Evolutionary conservation across 2,888 invertebrate genomes (phyloP).

Genomic region (Drosophila suboccidentalis): DNA sequence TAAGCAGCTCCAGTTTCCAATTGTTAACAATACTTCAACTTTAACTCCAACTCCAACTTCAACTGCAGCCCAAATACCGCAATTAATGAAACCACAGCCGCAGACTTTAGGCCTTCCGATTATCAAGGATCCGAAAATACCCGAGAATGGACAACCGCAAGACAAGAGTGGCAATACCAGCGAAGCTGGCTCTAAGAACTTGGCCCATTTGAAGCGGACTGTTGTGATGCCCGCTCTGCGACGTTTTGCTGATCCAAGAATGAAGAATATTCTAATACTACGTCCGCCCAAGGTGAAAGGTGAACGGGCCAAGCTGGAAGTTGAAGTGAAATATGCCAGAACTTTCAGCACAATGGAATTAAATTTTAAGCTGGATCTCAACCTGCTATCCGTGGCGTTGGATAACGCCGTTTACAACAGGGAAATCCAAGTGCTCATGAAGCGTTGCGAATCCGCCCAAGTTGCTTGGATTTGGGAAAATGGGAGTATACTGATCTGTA

Average conservation of each 20-base stretch:
- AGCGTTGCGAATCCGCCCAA: too few species aligned
- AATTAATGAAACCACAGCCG: background rate
- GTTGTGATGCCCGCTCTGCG: background rate
- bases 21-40: background rate
- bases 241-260: background rate
- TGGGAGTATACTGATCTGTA: background rate
- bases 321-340: background rate
- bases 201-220: background rate
- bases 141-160: background rate
- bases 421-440: background rate
- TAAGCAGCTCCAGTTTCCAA: background rate
- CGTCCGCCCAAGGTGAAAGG: background rate
- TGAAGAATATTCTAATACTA: background rate
- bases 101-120: background rate
- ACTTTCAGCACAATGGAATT: background rate
- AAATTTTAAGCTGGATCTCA: background rate
- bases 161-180: background rate
- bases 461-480: background rate
- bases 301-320: background rate
- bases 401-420: background rate
- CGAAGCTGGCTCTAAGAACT: background rate
- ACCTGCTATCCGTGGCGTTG: background rate
- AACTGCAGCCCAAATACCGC: background rate
- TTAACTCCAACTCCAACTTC: background rate
- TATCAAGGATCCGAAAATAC: background rate